Evolutionary conservation across 2,113 vertebrate genomes (phyloP).

Genomic region (Chaetodon auriga): DNA sequence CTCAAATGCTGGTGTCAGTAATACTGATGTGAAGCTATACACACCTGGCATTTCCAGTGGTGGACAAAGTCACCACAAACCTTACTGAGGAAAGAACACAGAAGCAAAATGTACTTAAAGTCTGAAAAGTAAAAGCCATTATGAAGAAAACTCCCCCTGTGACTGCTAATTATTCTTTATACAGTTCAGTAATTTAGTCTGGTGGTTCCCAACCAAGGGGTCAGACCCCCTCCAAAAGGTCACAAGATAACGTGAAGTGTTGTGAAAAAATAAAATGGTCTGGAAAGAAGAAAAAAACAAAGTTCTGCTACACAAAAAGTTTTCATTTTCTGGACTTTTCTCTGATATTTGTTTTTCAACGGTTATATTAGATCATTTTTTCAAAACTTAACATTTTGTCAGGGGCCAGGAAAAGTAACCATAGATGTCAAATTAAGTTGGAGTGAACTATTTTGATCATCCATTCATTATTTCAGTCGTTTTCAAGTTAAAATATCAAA

Average conservation of each 20-base stretch:
- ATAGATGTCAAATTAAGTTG: neutral
- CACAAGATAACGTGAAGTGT: neutral
- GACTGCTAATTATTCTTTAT: neutral
- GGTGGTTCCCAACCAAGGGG: neutral
- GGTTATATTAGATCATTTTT: no score
- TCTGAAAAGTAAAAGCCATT: neutral
- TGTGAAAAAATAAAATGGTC: neutral
- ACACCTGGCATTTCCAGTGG: neutral
- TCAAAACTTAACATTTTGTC: no score
- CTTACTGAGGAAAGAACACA: neutral
- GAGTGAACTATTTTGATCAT: no score
- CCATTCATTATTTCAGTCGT: no score
- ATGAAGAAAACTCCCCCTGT: neutral
- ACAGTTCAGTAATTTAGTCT: neutral
- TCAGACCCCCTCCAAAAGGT: neutral
- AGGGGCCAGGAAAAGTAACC: neutral
- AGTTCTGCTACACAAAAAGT: neutral
- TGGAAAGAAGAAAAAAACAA: neutral
- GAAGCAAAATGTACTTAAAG: neutral
- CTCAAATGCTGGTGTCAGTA: constrained; percentile 27
- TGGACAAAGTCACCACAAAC: accelerated
- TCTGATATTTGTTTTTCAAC: neutral
- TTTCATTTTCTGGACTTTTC: neutral
- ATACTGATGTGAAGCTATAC: neutral
- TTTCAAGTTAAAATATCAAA: no score